Conservation (phyloP, 2,797 vertebrate genomes). For the Myripristis jacobus region DNA sequence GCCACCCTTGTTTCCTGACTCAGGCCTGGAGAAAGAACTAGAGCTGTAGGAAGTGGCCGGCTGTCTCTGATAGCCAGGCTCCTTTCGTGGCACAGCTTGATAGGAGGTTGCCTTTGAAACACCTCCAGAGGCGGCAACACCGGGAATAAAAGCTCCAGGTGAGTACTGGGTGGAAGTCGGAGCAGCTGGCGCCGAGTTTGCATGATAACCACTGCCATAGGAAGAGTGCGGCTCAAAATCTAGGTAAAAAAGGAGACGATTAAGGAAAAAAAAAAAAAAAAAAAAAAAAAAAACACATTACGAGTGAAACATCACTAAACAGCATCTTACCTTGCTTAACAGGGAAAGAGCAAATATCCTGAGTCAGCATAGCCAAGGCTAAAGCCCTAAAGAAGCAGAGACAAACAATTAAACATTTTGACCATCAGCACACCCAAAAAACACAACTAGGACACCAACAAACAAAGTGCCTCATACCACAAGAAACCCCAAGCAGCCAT, state of each 20-base stretch:
- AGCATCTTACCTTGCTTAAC: slow-evolving; percentile 21
- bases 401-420: no score
- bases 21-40: background rate
- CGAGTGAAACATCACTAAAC: no score
- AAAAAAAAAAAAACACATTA: no score
- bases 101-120: background rate
- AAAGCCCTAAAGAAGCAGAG: slow-evolving; percentile 26
- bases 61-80: background rate
- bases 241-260: background rate
- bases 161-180: background rate
- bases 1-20: background rate
- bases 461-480: background rate
- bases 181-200: background rate
- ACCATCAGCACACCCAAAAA: no score
- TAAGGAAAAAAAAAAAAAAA: no score
- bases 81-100: background rate
- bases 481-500: background rate
- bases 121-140: background rate
- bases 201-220: background rate
- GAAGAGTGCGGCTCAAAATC: background rate
- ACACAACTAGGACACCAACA: no score
- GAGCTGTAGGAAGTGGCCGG: background rate
- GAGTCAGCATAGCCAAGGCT: slow-evolving; percentile 39
- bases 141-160: background rate
- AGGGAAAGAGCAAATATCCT: slow-evolving; percentile 7